Base-by-base conservation (phyloP, 2,888 invertebrate species). In the Drosophila neonasuta region DNA sequence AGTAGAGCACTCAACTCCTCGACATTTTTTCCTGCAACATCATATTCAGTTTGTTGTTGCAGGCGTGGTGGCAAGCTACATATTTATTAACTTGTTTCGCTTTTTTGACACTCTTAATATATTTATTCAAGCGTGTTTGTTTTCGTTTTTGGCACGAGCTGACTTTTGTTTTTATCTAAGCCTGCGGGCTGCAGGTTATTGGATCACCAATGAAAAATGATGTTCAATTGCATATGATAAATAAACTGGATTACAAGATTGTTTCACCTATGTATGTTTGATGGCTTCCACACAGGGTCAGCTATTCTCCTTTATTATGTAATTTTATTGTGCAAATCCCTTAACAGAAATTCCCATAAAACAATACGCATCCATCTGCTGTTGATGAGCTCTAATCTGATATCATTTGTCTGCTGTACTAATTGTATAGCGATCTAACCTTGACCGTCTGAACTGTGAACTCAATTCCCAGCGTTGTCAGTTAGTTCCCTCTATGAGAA, bases 111-210 rank as follows among this genome's bases (percentile, higher is more conserved):
- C 24, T 29, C 15, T 36, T 36, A 56, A 56, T 46, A 46, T 46
- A 56, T 56, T 46, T 56, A 45, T 51, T 46, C 32, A n/a, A 34
- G 34, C 30, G 29, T 15, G 15, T 46, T 58, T 62, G 42, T 67
- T 45, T 54, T 70, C 62, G 56, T 61, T 58, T 24, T 24, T 69
- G 81, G 79, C 79, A 80, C 85, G 73, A 50, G 75, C 54, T 68
- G 46, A 30, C 3, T 44, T 13, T 45, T 59, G 44, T 52, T 58
- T 7, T 63, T 6, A 36, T 3, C 6, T 36, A 52, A 55, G 82
- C 66, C 77, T 51, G 44, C 63, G 64, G 79, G 86, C 63, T 68
- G 51, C 46, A 68, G 79, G 82, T 79, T 82, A 80, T 75, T 81
- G 85, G 85, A 81, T 65, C 82, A 65, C 57, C 72, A 75, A 52